Evolutionary conservation across 1,140 invertebrate species (phyloP), one percentile per base, ranked within the genome.

Genomic region (Drosophila paulistorum): DNA sequence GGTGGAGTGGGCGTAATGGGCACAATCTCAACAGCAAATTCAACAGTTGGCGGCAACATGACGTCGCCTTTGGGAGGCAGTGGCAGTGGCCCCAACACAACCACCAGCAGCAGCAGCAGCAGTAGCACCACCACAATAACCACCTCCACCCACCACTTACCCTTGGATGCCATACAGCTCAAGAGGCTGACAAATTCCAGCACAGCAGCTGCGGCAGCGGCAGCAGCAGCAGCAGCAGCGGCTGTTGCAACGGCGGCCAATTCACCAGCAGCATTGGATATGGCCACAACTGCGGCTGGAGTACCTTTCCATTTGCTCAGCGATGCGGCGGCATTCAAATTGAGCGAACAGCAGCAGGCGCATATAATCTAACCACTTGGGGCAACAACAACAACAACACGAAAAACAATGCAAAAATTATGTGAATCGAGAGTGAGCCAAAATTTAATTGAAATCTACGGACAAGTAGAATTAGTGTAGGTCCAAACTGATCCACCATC

Each of bases 281-380:
- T 91, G 6, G 20, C 93, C 94, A 20, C 95, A 7, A 23, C 95
- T 4, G 92, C 95, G 94, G 91, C 95, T 93, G 42, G 95, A 94
- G 51, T 96, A 94, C 92, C 95, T 95, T 92, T 95, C 95, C 94
- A 95, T 95, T 84, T 95, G 95, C 91, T 96, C 94, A 61, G 94
- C 95, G 81, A 87, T 74, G 75, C 83, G 75, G 76, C 83, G 13
- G 70, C 83, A 30, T 87, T 87, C 10, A 85, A 85, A 26, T 70
- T 90, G 26, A 79, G 60, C 61, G 81, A 89, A 48, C 85, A 89
- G 58, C 81, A 79, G 45, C 75, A 79, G 62, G 61, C 89, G 77
- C 79, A 86, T 30, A 86, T 90, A 70, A 90, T 90, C 73, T 86
- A 86, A 85, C 82, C 59, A 57, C 23, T 37, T 54, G 39, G 41